Evolutionary conservation across 2,797 vertebrate species (phyloP), one percentile per base, ranked within the genome.

Genomic region (Sebastes glaucus): DNA sequence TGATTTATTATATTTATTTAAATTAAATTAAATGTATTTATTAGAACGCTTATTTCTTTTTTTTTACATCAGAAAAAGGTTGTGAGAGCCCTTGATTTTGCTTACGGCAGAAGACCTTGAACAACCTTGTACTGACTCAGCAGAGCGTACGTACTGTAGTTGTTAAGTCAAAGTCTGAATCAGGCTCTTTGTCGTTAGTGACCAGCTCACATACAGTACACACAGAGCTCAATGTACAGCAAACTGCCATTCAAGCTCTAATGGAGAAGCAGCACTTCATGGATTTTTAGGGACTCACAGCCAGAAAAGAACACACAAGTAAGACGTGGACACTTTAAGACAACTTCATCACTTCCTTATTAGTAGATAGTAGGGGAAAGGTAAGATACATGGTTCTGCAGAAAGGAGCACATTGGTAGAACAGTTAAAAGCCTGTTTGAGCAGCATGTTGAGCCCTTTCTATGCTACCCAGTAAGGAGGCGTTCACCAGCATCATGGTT

Each of bases 381-480:
- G 69, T 74, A n/a, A 78, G 74, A 70, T 78, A 79, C 32, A 61
- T 4, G 42, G 62, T 74, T 77, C 73, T 70, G 75, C 62, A 82
- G 68, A 68, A 56, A 78, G 7, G 18, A 84, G 71, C 62, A 74
- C 66, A 64, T 22, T 59, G 46, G 33, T 70, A 59, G 42, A 67
- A 56, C 28, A 3, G 11, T 70, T 67, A 67, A 32, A 35, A 70
- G 65, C 61, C 74, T 64, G 55, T 77, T 77, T 38, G 60, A 72
- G 77, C 65, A 80, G 46, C 20, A 77, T 59, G 72, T 61, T 73
- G 61, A 88, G 81, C 84, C 85, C 75, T 85, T 84, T 81, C 60
- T 73, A 42, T 63, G 16, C 63, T 28, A 33, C 30, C 49, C 27
- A n/a, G n/a, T 25, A 62, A 7, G 57, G 74, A 67, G 71, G 11